phyloP scores from a whole-genome alignment of 2,113 vertebrate species.

The Gadus macrocephalus region DNA sequence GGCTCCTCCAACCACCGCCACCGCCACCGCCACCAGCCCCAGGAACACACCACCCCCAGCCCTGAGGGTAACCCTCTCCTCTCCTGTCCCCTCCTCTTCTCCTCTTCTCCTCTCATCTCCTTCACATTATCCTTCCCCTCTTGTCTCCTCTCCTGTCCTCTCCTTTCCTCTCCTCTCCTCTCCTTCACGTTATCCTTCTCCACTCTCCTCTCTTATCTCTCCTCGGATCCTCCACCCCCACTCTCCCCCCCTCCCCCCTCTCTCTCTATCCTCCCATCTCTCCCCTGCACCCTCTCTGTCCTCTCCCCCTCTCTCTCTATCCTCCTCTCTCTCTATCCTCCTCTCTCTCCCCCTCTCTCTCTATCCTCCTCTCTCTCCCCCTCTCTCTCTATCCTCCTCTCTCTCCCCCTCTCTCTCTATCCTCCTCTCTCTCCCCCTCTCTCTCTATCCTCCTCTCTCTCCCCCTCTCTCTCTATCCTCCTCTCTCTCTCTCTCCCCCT shows the following conservation, averaged over 20 bases:
- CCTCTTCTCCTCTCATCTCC: not conserved
- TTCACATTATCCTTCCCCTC: not conserved
- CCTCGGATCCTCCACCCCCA: too few species aligned
- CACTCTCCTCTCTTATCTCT: too few species aligned
- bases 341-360: not conserved
- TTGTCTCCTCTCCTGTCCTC: not conserved
- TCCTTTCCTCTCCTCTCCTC: not conserved
- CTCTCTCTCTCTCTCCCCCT: not conserved
- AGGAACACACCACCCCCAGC: constrained; percentile 74
- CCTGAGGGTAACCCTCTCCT: constrained; percentile 78
- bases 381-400: not conserved
- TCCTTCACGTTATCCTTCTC: not conserved
- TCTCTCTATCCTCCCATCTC: not conserved
- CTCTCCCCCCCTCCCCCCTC: too few species aligned
- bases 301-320: not conserved
- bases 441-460: not conserved
- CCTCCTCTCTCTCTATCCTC: not conserved
- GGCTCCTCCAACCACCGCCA: constrained; percentile 59
- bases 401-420: not conserved
- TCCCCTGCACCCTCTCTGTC: not conserved
- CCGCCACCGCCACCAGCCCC: constrained; percentile 24
- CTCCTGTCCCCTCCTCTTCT: not conserved
- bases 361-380: too few species aligned
- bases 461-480: too few species aligned
- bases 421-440: not conserved